phyloP scores from a whole-genome alignment of 2,113 vertebrate species.

The Heliornis fulica region DNA sequence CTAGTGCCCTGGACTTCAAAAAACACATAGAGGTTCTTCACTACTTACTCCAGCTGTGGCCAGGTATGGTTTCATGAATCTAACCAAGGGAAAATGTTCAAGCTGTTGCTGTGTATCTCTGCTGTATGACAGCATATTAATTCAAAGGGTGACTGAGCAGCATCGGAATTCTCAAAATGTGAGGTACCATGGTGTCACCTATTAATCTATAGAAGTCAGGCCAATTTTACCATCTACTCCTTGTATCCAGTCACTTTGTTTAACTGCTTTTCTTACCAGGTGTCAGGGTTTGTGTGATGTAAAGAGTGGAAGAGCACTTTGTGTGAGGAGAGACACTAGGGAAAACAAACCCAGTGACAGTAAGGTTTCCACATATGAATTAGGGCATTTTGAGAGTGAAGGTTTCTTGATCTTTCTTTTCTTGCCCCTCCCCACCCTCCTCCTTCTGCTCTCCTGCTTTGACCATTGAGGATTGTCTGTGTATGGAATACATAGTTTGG shows the following conservation, averaged over 20 bases:
- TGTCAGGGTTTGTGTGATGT: neutral
- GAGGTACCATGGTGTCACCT: neutral
- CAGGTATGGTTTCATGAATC: slow-evolving; percentile 78
- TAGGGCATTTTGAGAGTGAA: too few relatives aligned
- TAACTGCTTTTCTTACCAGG: neutral
- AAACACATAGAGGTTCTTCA: slow-evolving; percentile 99
- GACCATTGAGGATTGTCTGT: neutral
- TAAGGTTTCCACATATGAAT: neutral
- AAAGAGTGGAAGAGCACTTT: neutral
- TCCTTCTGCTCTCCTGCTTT: neutral
- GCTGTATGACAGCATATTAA: neutral
- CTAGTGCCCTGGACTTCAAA: slow-evolving; percentile 96
- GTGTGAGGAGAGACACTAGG: neutral
- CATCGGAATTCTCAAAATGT: neutral
- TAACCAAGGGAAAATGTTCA: neutral
- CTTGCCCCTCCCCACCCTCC: too few relatives aligned
- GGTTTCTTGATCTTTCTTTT: neutral
- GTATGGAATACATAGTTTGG: neutral
- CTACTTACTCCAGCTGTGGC: slow-evolving; percentile 97
- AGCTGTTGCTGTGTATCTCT: neutral
- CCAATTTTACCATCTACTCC: neutral
- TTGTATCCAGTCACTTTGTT: neutral
- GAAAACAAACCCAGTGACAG: neutral
- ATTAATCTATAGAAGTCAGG: neutral
- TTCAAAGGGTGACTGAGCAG: neutral